Evolutionary conservation across 2,113 vertebrate species (phyloP), one percentile per base, ranked within the genome.

Genomic region (Romanogobio albipinnatus): DNA sequence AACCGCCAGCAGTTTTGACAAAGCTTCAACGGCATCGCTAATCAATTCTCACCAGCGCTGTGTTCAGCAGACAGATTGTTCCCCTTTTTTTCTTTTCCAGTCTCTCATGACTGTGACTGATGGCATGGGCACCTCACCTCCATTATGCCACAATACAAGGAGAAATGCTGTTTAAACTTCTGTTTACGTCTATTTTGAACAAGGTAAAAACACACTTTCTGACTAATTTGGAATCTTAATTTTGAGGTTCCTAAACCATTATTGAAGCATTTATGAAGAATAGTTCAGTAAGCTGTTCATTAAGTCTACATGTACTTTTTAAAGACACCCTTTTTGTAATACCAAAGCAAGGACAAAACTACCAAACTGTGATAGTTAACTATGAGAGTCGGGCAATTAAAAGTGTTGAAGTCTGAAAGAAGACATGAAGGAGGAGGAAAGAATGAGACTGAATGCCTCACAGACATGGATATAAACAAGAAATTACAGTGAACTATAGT

Each of bases 1-100:
- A 56, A 36, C 62, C 79, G 24, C 58, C 66, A 24, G 85, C 81
- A 79, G 84, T 68, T 83, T 45, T 68, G 87, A 76, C 84, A 73
- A 39, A 53, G 56, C 26, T n/a, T 33, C 76, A 78, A 75, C 62
- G 36, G 81, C 68, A 47, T 39, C 45, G 70, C 81, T 83, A 86
- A 91, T 87, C 74, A 81, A 84, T 88, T 86, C 80, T 56, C 73
- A 75, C 83, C 39, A 75, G 76, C 7, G 68, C 59, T 24, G 75
- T 59, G 66, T 39, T 70, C 39, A 1, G 36, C 82, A 73, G 62
- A 80, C 51, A 66, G 81, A 53, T 68, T 68, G 66, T 68, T 82
- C 45, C 79, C 80, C 19, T 78, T 58, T 5, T 70, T 43, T 47
- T 39, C 29, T 64, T 75, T 66, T 78, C 45, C 64, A 36, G 19